These are phyloP conservation scores for Sebastes iracundus DNA, from an alignment of 2,797 vertebrate genomes.

Conservation along the genomic window DNA sequence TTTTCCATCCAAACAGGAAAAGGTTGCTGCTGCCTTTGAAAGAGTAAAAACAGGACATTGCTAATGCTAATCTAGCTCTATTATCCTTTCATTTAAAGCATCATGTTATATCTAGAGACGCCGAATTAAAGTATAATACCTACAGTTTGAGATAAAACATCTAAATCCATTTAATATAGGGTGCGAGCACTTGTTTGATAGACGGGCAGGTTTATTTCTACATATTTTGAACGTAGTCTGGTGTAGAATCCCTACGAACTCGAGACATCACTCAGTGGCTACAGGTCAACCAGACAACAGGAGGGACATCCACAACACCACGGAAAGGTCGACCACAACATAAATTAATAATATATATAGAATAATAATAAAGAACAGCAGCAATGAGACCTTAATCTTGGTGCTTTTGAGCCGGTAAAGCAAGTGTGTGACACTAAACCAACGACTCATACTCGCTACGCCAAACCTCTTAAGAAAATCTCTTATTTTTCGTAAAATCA, in stretches of 20 bases:
- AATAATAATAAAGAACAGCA: too few relatives aligned
- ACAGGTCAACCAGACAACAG: background rate
- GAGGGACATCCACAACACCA: too few relatives aligned
- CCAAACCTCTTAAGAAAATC: background rate
- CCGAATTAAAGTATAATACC: background rate
- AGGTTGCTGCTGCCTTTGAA: background rate
- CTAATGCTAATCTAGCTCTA: background rate
- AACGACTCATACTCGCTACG: background rate
- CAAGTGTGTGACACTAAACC: background rate
- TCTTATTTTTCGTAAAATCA: rapidly evolving
- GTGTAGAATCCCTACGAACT: background rate
- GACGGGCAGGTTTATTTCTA: background rate
- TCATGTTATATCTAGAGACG: rapidly evolving
- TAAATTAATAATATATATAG: too few relatives aligned
- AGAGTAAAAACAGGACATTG: background rate
- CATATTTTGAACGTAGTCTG: background rate
- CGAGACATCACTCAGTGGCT: background rate
- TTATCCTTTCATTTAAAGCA: background rate
- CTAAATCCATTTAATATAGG: rapidly evolving
- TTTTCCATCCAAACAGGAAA: conserved; percentile 77
- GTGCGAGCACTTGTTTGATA: rapidly evolving
- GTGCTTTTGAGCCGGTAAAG: background rate
- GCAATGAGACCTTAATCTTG: rapidly evolving
- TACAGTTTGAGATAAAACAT: background rate
- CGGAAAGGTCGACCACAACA: too few relatives aligned